Evolutionary conservation across 2,113 vertebrate species (phyloP).

Genomic region (Herpetotheres cachinnans): DNA sequence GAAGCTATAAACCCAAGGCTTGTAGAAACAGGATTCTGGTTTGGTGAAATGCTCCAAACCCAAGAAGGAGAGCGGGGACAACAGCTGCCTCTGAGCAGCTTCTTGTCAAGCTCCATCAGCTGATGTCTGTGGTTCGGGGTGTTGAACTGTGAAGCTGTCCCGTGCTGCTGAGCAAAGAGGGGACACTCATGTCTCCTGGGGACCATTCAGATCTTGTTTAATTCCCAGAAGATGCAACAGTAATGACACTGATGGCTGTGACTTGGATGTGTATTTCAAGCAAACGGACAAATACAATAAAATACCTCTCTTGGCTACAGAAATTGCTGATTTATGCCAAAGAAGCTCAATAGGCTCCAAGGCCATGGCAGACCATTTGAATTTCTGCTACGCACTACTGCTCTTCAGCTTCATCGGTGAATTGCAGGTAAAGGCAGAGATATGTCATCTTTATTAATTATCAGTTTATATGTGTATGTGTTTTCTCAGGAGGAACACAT

Average conservation of each 20-base stretch:
- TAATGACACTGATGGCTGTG: rapidly evolving
- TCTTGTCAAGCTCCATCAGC: neutral
- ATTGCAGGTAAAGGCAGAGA: neutral
- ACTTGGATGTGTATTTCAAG: neutral
- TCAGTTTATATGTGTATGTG: neutral
- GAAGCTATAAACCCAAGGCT: neutral
- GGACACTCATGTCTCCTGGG: neutral
- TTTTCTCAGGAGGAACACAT: neutral
- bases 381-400: neutral
- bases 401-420: neutral
- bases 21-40: neutral
- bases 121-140: neutral
- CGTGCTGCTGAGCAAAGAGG: neutral
- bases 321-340: neutral
- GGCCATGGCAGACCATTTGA: neutral
- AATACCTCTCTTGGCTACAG: neutral
- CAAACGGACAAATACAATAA: neutral
- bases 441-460: neutral
- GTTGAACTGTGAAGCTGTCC: neutral
- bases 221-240: neutral
- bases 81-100: neutral
- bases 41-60: neutral
- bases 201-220: neutral
- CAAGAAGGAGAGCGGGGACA: neutral
- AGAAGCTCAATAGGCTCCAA: neutral